A percentile compares a stretch with the other conserved stretches of the same genome.
Conservation (phyloP, 2,888 invertebrate species). For the Congeria kusceri region DNA sequence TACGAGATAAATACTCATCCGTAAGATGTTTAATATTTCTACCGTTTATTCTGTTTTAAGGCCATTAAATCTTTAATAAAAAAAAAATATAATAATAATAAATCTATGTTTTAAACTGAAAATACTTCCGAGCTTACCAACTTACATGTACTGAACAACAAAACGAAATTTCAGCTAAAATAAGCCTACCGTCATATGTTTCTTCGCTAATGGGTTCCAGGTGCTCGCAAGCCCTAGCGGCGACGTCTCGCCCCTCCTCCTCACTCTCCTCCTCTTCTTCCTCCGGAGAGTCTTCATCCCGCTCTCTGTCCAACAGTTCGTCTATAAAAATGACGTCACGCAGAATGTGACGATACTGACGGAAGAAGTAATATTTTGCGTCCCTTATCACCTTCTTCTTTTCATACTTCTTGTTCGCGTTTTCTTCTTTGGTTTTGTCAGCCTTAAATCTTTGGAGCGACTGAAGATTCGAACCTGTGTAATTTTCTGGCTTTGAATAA, state of each 20-base stretch:
- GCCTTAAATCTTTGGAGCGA: constrained; percentile 68
- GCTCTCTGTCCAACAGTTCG: constrained; percentile 60
- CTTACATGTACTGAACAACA: too few relatives aligned
- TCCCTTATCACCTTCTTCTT: constrained; percentile 58
- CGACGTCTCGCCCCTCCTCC: background rate
- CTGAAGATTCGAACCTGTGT: constrained; percentile 76
- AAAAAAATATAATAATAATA: too few relatives aligned
- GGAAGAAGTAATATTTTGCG: constrained; percentile 59
- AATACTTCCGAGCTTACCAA: too few relatives aligned
- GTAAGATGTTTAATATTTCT: too few relatives aligned
- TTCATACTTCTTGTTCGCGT: constrained; percentile 80
- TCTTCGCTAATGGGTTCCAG: background rate
- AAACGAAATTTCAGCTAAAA: too few relatives aligned
- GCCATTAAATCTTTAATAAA: too few relatives aligned
- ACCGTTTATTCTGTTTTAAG: too few relatives aligned
- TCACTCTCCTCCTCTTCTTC: constrained; percentile 31
- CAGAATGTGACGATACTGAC: constrained; percentile 66
- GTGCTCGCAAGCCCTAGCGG: background rate
- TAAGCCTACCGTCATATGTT: background rate
- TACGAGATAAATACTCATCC: too few relatives aligned
- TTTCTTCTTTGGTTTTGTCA: constrained; percentile 88
- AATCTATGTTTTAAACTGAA: too few relatives aligned
- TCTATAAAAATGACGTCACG: constrained; percentile 64
- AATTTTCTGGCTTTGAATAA: constrained; percentile 82
- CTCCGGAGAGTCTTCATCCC: constrained; percentile 54